Percentiles rank a stretch among this genome's conserved stretches.
phyloP scores from a whole-genome alignment of 2,888 invertebrate genomes.

The Cactoblastis cactorum region DNA sequence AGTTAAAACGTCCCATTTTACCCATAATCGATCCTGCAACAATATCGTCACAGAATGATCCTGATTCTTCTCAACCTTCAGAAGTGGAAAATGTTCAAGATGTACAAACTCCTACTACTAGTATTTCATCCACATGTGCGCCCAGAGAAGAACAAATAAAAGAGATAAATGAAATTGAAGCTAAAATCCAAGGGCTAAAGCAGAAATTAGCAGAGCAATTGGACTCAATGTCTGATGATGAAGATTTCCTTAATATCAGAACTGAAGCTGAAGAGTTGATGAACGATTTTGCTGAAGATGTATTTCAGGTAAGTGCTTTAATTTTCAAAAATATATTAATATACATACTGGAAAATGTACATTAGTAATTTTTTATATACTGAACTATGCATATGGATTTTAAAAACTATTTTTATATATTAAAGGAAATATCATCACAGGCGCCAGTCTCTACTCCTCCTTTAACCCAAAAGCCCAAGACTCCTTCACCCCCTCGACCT shows the following conservation, averaged over 20 bases:
- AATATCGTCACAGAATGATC: constrained; percentile 42
- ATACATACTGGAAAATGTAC: neutral
- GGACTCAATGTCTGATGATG: constrained; percentile 81
- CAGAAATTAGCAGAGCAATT: constrained; percentile 67
- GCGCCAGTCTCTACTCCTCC: constrained; percentile 45
- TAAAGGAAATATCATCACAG: constrained; percentile 59
- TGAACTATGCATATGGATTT: too few relatives aligned
- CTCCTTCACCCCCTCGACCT: constrained; percentile 24
- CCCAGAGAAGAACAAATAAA: constrained; percentile 55
- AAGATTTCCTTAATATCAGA: constrained; percentile 82
- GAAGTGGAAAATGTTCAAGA: constrained; percentile 44
- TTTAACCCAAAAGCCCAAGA: constrained; percentile 30
- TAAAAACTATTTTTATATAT: too few relatives aligned
- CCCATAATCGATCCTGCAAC: constrained; percentile 70
- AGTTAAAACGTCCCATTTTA: constrained; percentile 54
- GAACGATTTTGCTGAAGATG: constrained; percentile 74
- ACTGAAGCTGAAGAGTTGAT: constrained; percentile 80
- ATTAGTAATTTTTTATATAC: too few relatives aligned
- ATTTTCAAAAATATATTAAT: neutral
- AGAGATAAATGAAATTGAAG: constrained; percentile 78
- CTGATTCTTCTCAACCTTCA: constrained; percentile 17
- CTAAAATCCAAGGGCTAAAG: constrained; percentile 77
- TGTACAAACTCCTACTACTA: constrained; percentile 21
- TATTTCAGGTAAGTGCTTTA: constrained; percentile 50
- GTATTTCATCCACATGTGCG: constrained; percentile 19